These are phyloP conservation scores for Matsumurasca onukii DNA, from an alignment of 1,140 invertebrate genomes.

Conservation along the genomic window DNA sequence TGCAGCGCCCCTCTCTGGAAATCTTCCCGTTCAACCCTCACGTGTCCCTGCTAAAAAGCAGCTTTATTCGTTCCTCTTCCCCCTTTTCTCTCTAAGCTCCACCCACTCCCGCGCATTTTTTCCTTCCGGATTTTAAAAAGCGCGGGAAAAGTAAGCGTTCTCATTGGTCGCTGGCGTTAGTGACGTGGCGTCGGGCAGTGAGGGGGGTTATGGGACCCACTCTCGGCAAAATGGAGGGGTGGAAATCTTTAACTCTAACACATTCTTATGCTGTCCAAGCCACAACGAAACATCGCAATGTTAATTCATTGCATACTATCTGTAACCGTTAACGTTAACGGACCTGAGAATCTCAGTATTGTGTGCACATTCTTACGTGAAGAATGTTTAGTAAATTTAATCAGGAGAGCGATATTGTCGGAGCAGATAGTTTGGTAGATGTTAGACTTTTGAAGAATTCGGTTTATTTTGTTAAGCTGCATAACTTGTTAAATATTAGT, in stretches of 20 bases:
- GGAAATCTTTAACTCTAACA: not conserved
- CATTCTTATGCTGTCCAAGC: conserved; percentile 9
- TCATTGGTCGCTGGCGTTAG: conserved; percentile 14
- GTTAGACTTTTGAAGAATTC: no score
- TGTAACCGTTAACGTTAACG: conserved; percentile 16
- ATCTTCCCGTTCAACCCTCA: no score
- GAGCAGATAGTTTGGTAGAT: no score
- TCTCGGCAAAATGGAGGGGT: no score
- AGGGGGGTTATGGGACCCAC: no score
- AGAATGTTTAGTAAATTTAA: no score
- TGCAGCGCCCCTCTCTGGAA: conserved; percentile 27
- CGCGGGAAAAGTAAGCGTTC: not conserved
- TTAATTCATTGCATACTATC: conserved; percentile 3
- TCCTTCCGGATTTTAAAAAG: conserved; percentile 13
- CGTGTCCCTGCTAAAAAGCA: no score
- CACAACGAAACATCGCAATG: conserved; percentile 2
- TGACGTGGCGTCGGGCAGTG: not conserved
- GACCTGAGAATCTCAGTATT: no score
- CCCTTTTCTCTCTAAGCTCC: conserved; percentile 17
- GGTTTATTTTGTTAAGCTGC: no score
- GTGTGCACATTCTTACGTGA: no score
- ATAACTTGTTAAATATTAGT: no score
- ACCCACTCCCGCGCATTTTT: not conserved
- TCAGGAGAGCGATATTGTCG: no score
- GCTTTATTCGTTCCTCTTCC: conserved; percentile 19